These are phyloP conservation scores for Ferdinandea cuprea DNA, from an alignment of 2,888 invertebrate genomes.

Conservation along the genomic window DNA sequence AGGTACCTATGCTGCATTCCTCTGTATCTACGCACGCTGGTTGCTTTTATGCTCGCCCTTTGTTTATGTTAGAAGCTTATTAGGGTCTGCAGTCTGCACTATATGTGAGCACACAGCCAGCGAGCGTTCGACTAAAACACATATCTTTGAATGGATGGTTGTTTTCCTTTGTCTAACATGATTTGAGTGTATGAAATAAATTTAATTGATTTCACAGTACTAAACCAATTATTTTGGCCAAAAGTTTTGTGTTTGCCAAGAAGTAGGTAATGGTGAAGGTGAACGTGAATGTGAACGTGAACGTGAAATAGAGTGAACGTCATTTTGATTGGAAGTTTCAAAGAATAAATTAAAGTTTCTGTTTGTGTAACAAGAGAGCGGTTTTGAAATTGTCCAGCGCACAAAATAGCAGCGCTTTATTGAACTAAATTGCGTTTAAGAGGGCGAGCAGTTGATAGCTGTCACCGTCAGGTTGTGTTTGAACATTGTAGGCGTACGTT, in stretches of 20 bases:
- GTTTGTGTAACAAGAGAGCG: neutral
- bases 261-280: neutral
- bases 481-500: too few relatives aligned
- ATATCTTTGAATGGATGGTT: slow-evolving; percentile 40
- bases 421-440: neutral
- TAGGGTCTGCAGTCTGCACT: slow-evolving; percentile 29
- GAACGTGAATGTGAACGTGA: slow-evolving; percentile 8
- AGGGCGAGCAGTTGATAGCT: neutral
- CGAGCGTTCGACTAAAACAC: slow-evolving; percentile 38
- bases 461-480: too few relatives aligned
- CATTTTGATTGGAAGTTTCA: neutral
- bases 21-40: slow-evolving; percentile 11
- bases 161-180: slow-evolving; percentile 57
- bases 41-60: slow-evolving; percentile 41
- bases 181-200: slow-evolving; percentile 62
- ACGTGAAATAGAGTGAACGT: too few relatives aligned
- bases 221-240: slow-evolving; percentile 64
- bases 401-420: neutral
- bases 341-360: slow-evolving; percentile 8
- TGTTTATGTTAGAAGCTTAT: slow-evolving; percentile 55
- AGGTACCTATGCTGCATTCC: neutral
- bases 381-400: neutral
- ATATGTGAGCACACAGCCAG: slow-evolving; percentile 20
- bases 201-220: slow-evolving; percentile 62
- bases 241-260: slow-evolving; percentile 44